These are phyloP conservation scores for Capra hircus DNA, from an alignment of 2,113 vertebrate species.

Conservation along the genomic window DNA sequence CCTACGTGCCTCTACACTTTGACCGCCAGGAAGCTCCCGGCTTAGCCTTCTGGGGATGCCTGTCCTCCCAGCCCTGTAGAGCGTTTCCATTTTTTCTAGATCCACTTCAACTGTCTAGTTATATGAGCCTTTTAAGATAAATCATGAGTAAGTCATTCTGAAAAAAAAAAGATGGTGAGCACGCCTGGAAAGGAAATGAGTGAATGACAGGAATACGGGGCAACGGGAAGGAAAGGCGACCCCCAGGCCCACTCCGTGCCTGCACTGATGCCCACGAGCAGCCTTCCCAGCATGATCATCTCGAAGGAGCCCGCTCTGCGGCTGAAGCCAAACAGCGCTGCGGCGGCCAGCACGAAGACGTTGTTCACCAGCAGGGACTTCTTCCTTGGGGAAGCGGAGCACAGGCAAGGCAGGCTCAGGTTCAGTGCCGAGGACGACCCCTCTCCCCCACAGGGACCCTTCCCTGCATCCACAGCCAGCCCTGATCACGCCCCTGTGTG, in stretches of 20 bases:
- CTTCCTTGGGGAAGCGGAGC: constrained; percentile 82
- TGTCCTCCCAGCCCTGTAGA: background rate
- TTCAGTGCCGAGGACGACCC: background rate
- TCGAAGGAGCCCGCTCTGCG: constrained; percentile 87
- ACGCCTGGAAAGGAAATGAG: background rate
- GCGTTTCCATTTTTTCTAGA: background rate
- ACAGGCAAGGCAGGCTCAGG: background rate
- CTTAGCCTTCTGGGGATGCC: background rate
- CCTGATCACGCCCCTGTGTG: background rate
- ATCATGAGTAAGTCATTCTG: background rate
- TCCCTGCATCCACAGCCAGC: background rate
- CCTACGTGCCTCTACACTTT: background rate
- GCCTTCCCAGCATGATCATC: constrained; percentile 90
- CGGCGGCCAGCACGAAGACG: constrained; percentile 83
- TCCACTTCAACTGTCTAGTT: background rate
- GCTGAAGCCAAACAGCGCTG: constrained; percentile 85
- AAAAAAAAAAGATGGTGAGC: background rate
- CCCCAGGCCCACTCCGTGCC: constrained; percentile 73
- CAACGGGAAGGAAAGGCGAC: too few species aligned
- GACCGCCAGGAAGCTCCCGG: background rate
- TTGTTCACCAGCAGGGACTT: constrained; percentile 92
- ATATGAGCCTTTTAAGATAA: background rate
- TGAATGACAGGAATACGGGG: background rate
- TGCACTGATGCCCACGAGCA: constrained; percentile 88
- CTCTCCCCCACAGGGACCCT: background rate